Conservation (phyloP, 2,113 vertebrate genomes). For the Neotragus pygmaeus region DNA sequence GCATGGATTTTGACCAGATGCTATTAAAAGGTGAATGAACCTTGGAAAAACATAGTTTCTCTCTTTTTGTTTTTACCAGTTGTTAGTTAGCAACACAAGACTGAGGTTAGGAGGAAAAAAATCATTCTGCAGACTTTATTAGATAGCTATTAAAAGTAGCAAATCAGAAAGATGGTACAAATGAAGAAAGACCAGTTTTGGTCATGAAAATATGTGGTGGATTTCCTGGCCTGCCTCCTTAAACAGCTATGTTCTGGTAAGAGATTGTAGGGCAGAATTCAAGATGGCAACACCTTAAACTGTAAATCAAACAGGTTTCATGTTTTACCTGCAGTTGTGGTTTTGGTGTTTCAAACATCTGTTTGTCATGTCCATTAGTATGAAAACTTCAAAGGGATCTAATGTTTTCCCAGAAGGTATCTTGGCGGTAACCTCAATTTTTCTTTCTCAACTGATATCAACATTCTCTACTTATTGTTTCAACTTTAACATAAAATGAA, state of each 20-base stretch:
- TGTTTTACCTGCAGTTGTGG: not conserved
- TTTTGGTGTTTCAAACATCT: conserved; percentile 65
- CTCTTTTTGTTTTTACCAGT: not conserved
- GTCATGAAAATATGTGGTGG: too few relatives aligned
- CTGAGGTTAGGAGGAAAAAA: not conserved
- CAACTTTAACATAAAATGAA: conserved; percentile 30
- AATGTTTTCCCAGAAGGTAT: conserved; percentile 46
- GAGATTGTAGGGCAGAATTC: not conserved
- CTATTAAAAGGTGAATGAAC: not conserved
- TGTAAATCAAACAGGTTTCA: not conserved
- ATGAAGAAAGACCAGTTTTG: not conserved
- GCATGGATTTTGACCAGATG: not conserved
- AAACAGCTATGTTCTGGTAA: not conserved
- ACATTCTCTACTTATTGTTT: conserved; percentile 42
- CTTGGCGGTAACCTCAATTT: conserved; percentile 66
- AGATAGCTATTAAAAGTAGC: not conserved
- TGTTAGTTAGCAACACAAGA: not conserved
- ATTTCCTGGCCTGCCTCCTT: not conserved
- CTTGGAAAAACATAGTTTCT: not conserved
- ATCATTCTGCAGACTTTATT: not conserved
- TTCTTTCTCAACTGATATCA: not conserved
- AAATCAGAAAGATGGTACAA: not conserved
- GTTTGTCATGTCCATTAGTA: conserved; percentile 66
- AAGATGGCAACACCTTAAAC: not conserved
- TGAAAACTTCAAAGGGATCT: conserved; percentile 75